These are phyloP conservation scores for Malacoraja senta DNA, from an alignment of 2,797 vertebrate genomes.

Conservation along the genomic window DNA sequence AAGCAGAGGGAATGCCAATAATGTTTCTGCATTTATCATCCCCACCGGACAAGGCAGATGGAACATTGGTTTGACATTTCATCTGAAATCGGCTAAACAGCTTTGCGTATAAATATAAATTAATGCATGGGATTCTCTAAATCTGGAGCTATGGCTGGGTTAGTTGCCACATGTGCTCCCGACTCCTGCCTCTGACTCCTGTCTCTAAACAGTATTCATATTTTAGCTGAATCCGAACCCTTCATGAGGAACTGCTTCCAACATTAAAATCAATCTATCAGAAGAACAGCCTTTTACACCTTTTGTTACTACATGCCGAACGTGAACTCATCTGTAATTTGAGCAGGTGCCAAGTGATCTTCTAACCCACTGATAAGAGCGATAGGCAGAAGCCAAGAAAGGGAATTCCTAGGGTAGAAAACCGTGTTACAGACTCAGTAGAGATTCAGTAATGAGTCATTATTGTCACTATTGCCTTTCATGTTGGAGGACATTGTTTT, in stretches of 20 bases:
- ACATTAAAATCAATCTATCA: conserved; percentile 1
- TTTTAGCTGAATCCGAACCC: neutral
- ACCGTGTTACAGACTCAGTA: neutral
- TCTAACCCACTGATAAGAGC: neutral
- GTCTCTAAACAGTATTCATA: neutral
- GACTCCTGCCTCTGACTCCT: neutral
- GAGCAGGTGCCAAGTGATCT: neutral
- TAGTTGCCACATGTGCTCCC: neutral
- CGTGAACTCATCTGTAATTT: neutral
- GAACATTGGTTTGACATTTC: too few species aligned
- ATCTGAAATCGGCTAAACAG: too few species aligned
- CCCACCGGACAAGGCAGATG: too few species aligned
- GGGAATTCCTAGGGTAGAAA: neutral
- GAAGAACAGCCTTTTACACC: neutral
- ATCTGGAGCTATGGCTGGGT: neutral
- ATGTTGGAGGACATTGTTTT: neutral
- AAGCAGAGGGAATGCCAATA: too few species aligned
- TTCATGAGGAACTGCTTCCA: neutral
- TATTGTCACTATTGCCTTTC: neutral
- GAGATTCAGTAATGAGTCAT: neutral
- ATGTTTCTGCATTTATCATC: too few species aligned
- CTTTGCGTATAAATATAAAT: neutral
- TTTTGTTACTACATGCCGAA: neutral
- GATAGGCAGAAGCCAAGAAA: neutral
- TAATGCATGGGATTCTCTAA: too few species aligned